Evolutionary conservation across 2,113 vertebrate species (phyloP).

Genomic region (Oryzias woworae): DNA sequence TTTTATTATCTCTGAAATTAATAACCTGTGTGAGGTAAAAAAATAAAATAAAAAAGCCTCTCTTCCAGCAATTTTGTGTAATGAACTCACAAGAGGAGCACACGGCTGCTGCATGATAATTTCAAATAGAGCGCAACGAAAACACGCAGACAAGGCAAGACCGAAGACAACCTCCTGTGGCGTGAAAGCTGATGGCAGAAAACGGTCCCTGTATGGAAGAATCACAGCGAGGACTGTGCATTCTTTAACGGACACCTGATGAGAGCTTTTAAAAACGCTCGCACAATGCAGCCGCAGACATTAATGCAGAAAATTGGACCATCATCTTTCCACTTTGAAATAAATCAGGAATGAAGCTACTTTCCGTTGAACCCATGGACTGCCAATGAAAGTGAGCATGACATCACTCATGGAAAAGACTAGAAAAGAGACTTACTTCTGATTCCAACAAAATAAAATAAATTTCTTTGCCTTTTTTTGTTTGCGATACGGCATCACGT

Average conservation of each 20-base stretch:
- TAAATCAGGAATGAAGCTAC: slow-evolving; percentile 51
- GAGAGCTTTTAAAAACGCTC: slow-evolving; percentile 66
- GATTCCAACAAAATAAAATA: too few species aligned
- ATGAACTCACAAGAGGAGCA: slow-evolving; percentile 9
- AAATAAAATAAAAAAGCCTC: background rate
- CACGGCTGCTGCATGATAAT: slow-evolving; percentile 8
- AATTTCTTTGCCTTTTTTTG: too few species aligned
- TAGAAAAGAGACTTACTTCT: too few species aligned
- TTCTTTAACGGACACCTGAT: slow-evolving; percentile 62
- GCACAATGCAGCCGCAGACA: slow-evolving; percentile 46
- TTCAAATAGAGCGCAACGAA: slow-evolving; percentile 8
- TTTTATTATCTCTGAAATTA: slow-evolving; percentile 37
- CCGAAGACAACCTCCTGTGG: slow-evolving; percentile 23
- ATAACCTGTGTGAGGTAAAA: slow-evolving; percentile 11
- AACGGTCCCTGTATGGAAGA: slow-evolving; percentile 34
- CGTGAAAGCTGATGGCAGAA: slow-evolving; percentile 46
- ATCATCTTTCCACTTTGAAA: slow-evolving; percentile 69
- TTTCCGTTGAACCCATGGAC: slow-evolving; percentile 50
- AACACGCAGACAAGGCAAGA: slow-evolving; percentile 7
- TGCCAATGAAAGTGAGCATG: slow-evolving; percentile 58
- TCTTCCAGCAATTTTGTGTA: slow-evolving; percentile 10
- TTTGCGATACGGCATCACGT: too few species aligned
- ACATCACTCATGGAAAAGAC: too few species aligned
- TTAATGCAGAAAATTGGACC: slow-evolving; percentile 78
- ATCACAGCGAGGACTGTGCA: slow-evolving; percentile 39